phyloP scores from a whole-genome alignment of 2,113 vertebrate genomes.

The Lanius collurio region DNA sequence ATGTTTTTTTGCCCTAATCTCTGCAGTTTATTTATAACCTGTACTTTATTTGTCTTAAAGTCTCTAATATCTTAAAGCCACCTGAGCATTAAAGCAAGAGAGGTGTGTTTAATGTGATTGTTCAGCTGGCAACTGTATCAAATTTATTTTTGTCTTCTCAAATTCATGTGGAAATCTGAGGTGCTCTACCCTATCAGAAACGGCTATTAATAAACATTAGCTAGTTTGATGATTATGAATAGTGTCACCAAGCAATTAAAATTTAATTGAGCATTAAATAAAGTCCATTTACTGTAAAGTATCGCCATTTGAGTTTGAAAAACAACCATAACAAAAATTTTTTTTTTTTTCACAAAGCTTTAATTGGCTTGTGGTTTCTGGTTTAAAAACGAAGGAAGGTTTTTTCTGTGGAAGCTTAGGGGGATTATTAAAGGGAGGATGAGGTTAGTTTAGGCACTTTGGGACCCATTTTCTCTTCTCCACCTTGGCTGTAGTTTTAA shows the following conservation, averaged over 20 bases:
- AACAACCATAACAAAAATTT: neutral
- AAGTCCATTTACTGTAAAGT: slow-evolving; percentile 60
- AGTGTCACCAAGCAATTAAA: slow-evolving; percentile 58
- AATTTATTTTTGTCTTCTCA: neutral
- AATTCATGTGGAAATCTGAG: neutral
- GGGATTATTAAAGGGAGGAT: neutral
- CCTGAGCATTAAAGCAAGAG: neutral
- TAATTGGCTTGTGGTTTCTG: neutral
- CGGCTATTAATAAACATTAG: slow-evolving; percentile 32
- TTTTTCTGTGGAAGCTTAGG: neutral
- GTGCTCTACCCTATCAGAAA: slow-evolving; percentile 13
- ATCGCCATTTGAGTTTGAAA: slow-evolving; percentile 23
- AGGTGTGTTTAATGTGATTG: neutral
- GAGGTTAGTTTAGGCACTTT: neutral
- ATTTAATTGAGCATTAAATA: slow-evolving; percentile 68
- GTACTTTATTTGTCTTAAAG: neutral
- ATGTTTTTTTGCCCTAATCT: neutral
- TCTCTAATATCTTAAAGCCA: neutral
- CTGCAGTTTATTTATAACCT: neutral
- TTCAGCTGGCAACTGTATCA: neutral
- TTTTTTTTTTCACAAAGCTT: neutral
- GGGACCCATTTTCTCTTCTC: neutral
- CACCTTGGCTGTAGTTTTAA: neutral
- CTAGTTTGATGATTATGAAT: slow-evolving; percentile 50
- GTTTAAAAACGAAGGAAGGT: neutral